phyloP scores from a whole-genome alignment of 2,888 invertebrate species.

The Nymphalis urticae region DNA sequence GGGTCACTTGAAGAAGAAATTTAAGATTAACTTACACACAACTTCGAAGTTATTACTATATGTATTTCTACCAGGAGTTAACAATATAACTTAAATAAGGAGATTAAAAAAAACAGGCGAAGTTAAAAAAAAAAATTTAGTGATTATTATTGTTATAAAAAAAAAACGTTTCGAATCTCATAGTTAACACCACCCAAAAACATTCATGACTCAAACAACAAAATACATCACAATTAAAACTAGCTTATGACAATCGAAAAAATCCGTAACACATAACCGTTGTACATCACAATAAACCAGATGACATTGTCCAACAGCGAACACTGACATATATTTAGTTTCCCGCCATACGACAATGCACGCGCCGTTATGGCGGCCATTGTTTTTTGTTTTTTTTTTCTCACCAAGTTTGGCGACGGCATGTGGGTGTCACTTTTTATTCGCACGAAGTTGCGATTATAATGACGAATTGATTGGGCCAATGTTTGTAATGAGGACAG shows the following conservation, averaged over 20 bases:
- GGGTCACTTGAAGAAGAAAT: not conserved
- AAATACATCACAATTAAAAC: constrained; percentile 11
- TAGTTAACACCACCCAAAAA: not conserved
- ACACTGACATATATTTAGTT: constrained; percentile 51
- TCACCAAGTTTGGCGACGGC: constrained; percentile 59
- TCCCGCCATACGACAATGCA: constrained; percentile 55
- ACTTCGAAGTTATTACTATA: not conserved
- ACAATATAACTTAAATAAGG: too few species aligned
- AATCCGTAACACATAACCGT: constrained; percentile 20
- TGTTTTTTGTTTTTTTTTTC: constrained; percentile 70
- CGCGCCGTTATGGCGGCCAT: constrained; percentile 64
- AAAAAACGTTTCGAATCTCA: too few species aligned
- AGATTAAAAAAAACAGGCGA: too few species aligned
- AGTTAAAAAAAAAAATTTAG: too few species aligned
- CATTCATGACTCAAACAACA: constrained; percentile 6
- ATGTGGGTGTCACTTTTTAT: constrained; percentile 72
- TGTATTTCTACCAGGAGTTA: too few species aligned
- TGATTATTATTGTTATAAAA: too few species aligned
- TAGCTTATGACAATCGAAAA: constrained; percentile 16
- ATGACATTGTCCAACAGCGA: constrained; percentile 29
- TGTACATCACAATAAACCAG: constrained; percentile 16
- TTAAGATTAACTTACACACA: not conserved
- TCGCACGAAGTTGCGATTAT: constrained; percentile 64
- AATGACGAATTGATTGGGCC: constrained; percentile 77
- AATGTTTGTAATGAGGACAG: constrained; percentile 65